phyloP scores from a whole-genome alignment of 2,888 invertebrate species.

The Clusia tigrina region DNA sequence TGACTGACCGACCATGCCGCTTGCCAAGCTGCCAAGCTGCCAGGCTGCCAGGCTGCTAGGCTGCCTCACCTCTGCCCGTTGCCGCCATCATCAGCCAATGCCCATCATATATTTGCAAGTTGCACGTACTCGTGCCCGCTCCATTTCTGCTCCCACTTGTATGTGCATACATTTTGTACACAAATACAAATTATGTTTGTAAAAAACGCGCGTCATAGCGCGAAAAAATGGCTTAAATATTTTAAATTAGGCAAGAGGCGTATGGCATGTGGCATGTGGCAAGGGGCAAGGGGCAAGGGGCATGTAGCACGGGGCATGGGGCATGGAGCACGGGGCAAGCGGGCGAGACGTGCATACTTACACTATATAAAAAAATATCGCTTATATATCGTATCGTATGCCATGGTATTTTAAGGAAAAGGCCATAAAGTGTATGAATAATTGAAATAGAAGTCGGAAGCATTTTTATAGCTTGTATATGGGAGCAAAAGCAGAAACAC shows the following conservation, averaged over 20 bases:
- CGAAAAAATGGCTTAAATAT: slow-evolving; percentile 47
- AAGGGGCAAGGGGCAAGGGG: no score
- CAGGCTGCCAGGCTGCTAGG: slow-evolving; percentile 7
- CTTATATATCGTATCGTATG: slow-evolving; percentile 15
- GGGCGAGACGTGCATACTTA: no score
- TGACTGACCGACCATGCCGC: slow-evolving; percentile 19
- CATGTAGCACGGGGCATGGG: no score
- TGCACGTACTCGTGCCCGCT: slow-evolving; percentile 12
- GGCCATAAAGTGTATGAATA: slow-evolving; percentile 56
- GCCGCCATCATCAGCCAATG: not conserved
- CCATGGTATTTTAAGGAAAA: slow-evolving; percentile 47
- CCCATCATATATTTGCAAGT: slow-evolving; percentile 8
- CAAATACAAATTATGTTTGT: slow-evolving; percentile 46
- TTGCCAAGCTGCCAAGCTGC: not conserved
- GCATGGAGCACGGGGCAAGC: no score
- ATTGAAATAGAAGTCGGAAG: slow-evolving; percentile 61
- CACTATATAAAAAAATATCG: not conserved
- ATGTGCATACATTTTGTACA: slow-evolving; percentile 51
- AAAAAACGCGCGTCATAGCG: slow-evolving; percentile 26
- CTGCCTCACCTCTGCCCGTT: not conserved
- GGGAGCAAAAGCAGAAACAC: no score
- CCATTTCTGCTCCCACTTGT: slow-evolving; percentile 14
- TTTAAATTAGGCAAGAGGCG: slow-evolving; percentile 43
- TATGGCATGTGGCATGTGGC: no score
- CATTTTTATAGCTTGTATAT: slow-evolving; percentile 47